phyloP scores from a whole-genome alignment of 2,888 invertebrate genomes.

The Leucophora obtusa region DNA sequence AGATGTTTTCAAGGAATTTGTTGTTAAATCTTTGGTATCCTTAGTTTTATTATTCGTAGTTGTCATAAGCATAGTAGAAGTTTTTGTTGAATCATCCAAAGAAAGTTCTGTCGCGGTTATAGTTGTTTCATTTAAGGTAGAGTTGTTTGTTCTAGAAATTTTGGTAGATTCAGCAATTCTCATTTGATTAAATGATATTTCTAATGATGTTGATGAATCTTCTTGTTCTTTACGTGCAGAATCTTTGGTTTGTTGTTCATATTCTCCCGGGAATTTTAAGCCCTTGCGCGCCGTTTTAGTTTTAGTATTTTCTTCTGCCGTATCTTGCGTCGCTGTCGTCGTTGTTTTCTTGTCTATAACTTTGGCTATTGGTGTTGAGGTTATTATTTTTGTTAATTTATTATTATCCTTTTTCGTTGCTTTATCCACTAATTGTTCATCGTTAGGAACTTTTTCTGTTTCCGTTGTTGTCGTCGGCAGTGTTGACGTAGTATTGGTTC shows the following conservation, averaged over 20 bases:
- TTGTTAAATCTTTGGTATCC: constrained; percentile 15
- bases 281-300: constrained; percentile 63
- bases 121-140: constrained; percentile 38
- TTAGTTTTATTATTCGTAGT: constrained; percentile 40
- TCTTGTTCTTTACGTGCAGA: constrained; percentile 49
- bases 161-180: constrained; percentile 30
- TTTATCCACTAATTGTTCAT: constrained; percentile 47
- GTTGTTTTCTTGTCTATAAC: constrained; percentile 50
- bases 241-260: constrained; percentile 54
- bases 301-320: constrained; percentile 2
- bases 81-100: constrained; percentile 37
- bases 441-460: constrained; percentile 54
- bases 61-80: constrained; percentile 46
- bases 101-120: constrained; percentile 48
- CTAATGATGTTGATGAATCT: constrained; percentile 29
- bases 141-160: constrained; percentile 13
- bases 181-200: constrained; percentile 45
- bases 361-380: constrained; percentile 72
- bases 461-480: constrained; percentile 40
- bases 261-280: constrained; percentile 64
- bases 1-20: constrained; percentile 17
- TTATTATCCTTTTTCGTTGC: constrained; percentile 45
- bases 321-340: constrained; percentile 9
- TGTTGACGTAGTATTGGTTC: constrained; percentile 25
- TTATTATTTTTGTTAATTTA: constrained; percentile 67